phyloP scores from a whole-genome alignment of 2,113 vertebrate genomes.

The Amphiprion ocellaris region DNA sequence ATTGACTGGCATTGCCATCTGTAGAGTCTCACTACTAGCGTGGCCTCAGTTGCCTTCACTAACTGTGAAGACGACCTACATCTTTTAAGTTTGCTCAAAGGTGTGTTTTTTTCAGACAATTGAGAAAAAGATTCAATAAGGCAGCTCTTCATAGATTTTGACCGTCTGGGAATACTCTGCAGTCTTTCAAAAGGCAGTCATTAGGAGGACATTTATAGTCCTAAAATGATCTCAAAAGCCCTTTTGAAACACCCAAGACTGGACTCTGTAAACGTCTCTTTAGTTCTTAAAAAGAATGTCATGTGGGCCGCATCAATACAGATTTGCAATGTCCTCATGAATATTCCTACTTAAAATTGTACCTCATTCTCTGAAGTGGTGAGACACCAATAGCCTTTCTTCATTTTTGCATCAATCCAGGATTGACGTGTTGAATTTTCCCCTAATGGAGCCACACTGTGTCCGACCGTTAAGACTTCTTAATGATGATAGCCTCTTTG shows the following conservation, averaged over 20 bases:
- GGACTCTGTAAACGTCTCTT: slow-evolving; percentile 41
- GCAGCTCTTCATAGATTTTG: slow-evolving; percentile 1
- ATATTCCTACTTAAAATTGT: slow-evolving; percentile 50
- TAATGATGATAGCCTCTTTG: slow-evolving; percentile 49
- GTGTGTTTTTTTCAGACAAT: background rate
- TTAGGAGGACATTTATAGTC: slow-evolving; percentile 4
- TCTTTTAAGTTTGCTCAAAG: background rate
- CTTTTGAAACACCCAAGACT: slow-evolving; percentile 31
- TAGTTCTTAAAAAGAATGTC: slow-evolving; percentile 29
- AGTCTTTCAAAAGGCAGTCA: slow-evolving; percentile 18
- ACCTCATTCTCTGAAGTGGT: slow-evolving; percentile 1
- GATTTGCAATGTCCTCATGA: slow-evolving; percentile 63
- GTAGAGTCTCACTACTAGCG: background rate
- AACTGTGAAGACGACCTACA: background rate
- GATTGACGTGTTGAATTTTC: slow-evolving; percentile 54
- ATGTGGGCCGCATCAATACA: slow-evolving; percentile 51
- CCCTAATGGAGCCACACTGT: slow-evolving; percentile 51
- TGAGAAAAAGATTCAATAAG: background rate
- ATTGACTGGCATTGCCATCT: no score
- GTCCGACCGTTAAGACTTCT: slow-evolving; percentile 39
- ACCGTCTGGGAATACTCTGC: background rate
- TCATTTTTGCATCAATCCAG: slow-evolving; percentile 48
- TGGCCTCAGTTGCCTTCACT: background rate
- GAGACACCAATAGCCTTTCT: slow-evolving; percentile 15
- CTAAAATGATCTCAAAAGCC: slow-evolving; percentile 38